Evolutionary conservation across 2,797 vertebrate species (phyloP).

Genomic region (Lepilemur septentrionalis): DNA sequence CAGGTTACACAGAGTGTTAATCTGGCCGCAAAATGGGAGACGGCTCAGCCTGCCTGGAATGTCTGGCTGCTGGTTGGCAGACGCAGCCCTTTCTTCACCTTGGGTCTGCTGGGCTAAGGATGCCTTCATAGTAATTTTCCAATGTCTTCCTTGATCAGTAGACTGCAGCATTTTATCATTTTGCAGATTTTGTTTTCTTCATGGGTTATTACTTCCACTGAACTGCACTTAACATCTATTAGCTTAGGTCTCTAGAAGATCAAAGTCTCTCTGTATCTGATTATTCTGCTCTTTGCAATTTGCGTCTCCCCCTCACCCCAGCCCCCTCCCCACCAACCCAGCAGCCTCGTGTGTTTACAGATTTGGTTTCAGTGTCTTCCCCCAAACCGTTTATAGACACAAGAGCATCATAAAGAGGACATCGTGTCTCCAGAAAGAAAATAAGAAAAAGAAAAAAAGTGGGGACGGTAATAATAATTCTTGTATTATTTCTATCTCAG

Average conservation of each 20-base stretch:
- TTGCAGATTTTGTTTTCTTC: slow-evolving; percentile 83
- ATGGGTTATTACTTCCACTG: slow-evolving; percentile 81
- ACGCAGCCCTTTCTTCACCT: slow-evolving; percentile 71
- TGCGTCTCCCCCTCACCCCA: slow-evolving; percentile 44
- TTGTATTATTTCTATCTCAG: slow-evolving; percentile 49
- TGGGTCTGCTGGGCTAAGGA: slow-evolving; percentile 75
- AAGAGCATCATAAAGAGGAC: slow-evolving; percentile 64
- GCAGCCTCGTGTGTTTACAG: slow-evolving; percentile 59
- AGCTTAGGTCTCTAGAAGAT: slow-evolving; percentile 80
- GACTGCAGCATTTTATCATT: slow-evolving; percentile 81
- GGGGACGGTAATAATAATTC: slow-evolving; percentile 8
- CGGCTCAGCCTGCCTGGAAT: slow-evolving; percentile 66
- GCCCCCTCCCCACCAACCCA: slow-evolving; percentile 32
- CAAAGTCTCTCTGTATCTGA: slow-evolving; percentile 79
- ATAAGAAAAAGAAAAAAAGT: slow-evolving; percentile 46
- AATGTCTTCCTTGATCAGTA: slow-evolving; percentile 81
- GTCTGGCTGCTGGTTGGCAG: slow-evolving; percentile 76
- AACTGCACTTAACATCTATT: slow-evolving; percentile 84
- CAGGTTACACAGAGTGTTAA: slow-evolving; percentile 58
- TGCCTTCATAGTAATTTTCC: slow-evolving; percentile 81
- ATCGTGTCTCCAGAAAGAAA: slow-evolving; percentile 39
- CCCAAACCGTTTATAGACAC: slow-evolving; percentile 66
- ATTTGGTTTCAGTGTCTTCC: slow-evolving; percentile 73
- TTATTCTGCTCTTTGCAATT: slow-evolving; percentile 77
- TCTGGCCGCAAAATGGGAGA: slow-evolving; percentile 58